These are phyloP conservation scores for Cathartes aura DNA, from an alignment of 2,113 vertebrate genomes.

Conservation along the genomic window DNA sequence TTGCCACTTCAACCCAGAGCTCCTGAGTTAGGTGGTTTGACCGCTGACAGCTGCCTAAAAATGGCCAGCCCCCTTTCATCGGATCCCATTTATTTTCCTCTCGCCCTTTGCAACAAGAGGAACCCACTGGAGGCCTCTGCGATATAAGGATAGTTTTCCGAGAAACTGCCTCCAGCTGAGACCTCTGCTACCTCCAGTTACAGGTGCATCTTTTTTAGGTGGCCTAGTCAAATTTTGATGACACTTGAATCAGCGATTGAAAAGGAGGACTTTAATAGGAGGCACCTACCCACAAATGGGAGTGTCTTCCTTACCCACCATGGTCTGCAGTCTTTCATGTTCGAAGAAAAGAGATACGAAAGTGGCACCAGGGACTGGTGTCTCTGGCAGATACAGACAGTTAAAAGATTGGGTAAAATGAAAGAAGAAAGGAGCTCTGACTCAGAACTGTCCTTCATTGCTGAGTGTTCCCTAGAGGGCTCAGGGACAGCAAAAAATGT, in stretches of 20 bases:
- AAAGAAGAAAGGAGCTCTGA: not conserved
- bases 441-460: not conserved
- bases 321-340: not conserved
- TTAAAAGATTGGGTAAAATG: not conserved
- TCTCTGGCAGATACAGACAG: not conserved
- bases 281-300: not conserved
- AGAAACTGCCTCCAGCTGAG: not conserved
- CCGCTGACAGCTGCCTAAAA: not conserved
- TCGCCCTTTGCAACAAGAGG: not conserved
- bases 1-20: not conserved
- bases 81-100: not conserved
- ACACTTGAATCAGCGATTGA: not conserved
- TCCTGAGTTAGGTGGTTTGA: not conserved
- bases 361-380: not conserved
- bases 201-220: not conserved
- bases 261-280: not conserved
- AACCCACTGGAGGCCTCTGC: not conserved
- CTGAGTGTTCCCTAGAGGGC: not conserved
- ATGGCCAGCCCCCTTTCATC: accelerated
- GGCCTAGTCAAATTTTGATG: not conserved
- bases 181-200: not conserved
- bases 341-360: not conserved
- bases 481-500: not conserved
- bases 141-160: not conserved
- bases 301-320: not conserved